Conservation (phyloP, 1,140 invertebrate genomes). For the Grapholita molesta region DNA sequence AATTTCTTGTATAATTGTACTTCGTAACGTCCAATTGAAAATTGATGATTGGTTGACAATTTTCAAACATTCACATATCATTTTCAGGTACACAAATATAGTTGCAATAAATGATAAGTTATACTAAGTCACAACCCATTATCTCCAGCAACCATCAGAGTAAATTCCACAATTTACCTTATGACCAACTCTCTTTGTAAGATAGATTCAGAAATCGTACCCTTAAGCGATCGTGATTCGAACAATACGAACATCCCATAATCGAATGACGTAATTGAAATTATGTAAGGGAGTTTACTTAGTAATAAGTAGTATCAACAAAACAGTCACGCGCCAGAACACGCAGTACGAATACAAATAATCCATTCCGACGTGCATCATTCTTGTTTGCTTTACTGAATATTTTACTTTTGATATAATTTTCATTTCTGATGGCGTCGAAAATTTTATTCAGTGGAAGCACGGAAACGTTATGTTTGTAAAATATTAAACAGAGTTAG, state of each 20-base stretch:
- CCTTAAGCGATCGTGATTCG: not conserved
- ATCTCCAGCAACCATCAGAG: not conserved
- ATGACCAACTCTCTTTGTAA: not conserved
- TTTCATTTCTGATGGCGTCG: slow-evolving; percentile 25
- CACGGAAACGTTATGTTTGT: slow-evolving; percentile 14
- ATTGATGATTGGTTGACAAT: no score
- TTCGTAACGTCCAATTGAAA: no score
- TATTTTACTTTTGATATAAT: slow-evolving; percentile 41
- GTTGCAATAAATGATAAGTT: no score
- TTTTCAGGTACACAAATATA: no score
- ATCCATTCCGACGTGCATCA: slow-evolving; percentile 40
- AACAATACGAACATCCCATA: slow-evolving; percentile 34
- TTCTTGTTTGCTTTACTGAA: slow-evolving; percentile 40
- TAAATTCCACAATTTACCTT: not conserved
- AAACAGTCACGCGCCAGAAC: slow-evolving; percentile 39
- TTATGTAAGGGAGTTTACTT: slow-evolving; percentile 48
- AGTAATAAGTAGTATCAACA: slow-evolving; percentile 45
- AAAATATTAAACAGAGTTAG: slow-evolving; percentile 3
- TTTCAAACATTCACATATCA: no score
- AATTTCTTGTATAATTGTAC: no score
- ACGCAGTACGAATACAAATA: slow-evolving; percentile 59
- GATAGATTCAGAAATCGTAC: not conserved
- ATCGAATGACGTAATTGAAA: slow-evolving; percentile 51
- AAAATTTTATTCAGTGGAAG: slow-evolving; percentile 19
- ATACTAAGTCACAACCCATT: no score